Evolutionary conservation across 2,797 vertebrate species (phyloP).

Genomic region (Sciurus carolinensis): DNA sequence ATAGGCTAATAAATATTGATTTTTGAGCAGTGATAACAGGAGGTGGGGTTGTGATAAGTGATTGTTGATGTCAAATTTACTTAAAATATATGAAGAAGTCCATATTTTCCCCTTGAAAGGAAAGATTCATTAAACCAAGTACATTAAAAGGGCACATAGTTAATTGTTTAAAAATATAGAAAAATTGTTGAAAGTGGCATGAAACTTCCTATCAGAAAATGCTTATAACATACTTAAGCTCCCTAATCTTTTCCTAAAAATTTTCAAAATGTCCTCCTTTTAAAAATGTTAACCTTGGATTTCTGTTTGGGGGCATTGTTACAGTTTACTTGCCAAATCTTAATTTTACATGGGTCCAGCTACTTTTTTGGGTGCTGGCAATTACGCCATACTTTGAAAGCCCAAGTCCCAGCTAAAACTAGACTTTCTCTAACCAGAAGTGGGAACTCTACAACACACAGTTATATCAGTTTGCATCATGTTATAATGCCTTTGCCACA

Average conservation of each 20-base stretch:
- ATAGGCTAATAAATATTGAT: conserved; percentile 25
- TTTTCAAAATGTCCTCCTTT: conserved; percentile 50
- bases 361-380: conserved; percentile 15
- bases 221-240: conserved; percentile 13
- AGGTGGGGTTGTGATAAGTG: background rate
- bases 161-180: conserved; percentile 39
- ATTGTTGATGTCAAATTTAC: conserved; percentile 52
- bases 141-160: conserved; percentile 59
- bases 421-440: conserved; percentile 48
- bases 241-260: conserved; percentile 27
- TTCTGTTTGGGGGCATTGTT: conserved; percentile 32
- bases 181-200: conserved; percentile 56
- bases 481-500: conserved; percentile 85
- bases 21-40: conserved; percentile 72
- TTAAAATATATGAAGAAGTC: conserved; percentile 66
- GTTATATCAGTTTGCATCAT: conserved; percentile 83
- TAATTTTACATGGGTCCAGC: background rate
- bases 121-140: conserved; percentile 71
- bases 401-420: background rate
- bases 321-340: conserved; percentile 33
- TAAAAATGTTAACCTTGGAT: conserved; percentile 45
- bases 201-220: conserved; percentile 69
- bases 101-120: conserved; percentile 66
- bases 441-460: conserved; percentile 68
- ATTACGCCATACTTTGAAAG: conserved; percentile 8